Evolutionary conservation across 2,888 invertebrate species (phyloP).

Genomic region (Athrips mouffetella): DNA sequence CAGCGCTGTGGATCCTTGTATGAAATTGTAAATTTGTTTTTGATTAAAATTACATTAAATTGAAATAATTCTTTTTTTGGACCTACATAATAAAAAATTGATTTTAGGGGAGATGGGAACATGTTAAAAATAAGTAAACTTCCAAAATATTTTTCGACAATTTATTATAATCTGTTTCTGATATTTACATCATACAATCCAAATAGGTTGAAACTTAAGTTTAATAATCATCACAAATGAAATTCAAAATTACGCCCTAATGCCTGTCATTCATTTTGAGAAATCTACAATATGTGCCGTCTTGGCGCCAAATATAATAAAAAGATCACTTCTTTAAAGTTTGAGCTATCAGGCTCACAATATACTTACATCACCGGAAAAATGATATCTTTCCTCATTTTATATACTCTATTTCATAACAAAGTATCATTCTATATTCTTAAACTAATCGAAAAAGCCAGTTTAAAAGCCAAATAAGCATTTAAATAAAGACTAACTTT

Average conservation of each 20-base stretch:
- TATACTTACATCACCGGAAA: conserved; percentile 40
- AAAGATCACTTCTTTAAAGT: conserved; percentile 30
- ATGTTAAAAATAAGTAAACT: background rate
- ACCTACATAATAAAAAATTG: conserved; percentile 44
- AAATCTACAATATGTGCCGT: conserved; percentile 43
- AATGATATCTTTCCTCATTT: conserved; percentile 34
- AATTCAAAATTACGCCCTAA: conserved; percentile 50
- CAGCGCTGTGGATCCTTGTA: conserved; percentile 34
- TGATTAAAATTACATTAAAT: conserved; percentile 54
- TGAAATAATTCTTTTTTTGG: conserved; percentile 29
- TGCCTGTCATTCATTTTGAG: conserved; percentile 44
- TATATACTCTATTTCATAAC: conserved; percentile 44
- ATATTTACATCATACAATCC: conserved; percentile 65
- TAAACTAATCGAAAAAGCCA: conserved; percentile 66
- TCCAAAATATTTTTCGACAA: conserved; percentile 43
- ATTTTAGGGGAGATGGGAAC: background rate
- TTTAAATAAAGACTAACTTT: conserved; percentile 66
- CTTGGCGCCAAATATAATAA: conserved; percentile 15
- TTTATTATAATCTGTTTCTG: conserved; percentile 63
- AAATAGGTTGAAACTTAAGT: conserved; percentile 58
- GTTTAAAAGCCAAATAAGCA: conserved; percentile 69
- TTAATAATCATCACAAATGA: conserved; percentile 65
- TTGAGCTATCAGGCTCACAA: conserved; percentile 25
- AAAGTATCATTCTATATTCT: conserved; percentile 48
- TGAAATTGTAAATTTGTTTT: conserved; percentile 68